Evolutionary conservation across 2,888 invertebrate genomes (phyloP).

Genomic region (Meiosimyza platycephala): DNA sequence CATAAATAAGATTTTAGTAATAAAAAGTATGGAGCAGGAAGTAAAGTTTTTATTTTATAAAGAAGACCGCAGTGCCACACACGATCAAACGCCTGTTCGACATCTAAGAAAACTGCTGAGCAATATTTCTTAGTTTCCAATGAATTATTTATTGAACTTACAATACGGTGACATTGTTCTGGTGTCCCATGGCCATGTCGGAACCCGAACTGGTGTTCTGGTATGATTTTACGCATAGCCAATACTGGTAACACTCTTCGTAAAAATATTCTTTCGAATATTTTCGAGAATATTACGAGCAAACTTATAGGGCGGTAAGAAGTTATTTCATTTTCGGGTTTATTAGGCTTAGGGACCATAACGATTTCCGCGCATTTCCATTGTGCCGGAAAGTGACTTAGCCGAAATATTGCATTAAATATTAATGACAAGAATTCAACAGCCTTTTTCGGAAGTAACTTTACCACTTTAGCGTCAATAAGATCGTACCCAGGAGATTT

Average conservation of each 20-base stretch:
- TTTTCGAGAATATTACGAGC: not conserved
- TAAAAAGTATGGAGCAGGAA: conserved; percentile 21
- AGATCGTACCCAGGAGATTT: no score
- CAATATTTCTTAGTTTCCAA: conserved; percentile 10
- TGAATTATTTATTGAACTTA: not conserved
- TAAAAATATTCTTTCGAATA: no score
- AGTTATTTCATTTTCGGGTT: conserved; percentile 8
- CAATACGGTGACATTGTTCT: conserved; percentile 15
- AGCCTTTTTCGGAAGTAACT: no score
- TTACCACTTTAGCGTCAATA: no score
- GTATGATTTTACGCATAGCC: no score
- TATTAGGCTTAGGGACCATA: conserved; percentile 13
- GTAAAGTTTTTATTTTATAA: conserved; percentile 9
- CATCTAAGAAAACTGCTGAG: conserved; percentile 16
- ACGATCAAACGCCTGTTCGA: not conserved
- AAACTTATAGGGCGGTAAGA: not conserved
- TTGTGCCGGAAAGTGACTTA: no score
- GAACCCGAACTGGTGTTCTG: no score
- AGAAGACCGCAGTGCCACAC: conserved; percentile 22
- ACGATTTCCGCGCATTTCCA: no score
- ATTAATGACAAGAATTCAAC: no score
- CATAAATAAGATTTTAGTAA: not conserved
- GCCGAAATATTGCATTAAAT: no score
- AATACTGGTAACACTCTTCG: no score
- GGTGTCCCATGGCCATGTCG: conserved; percentile 4